Evolutionary conservation across 2,888 invertebrate genomes (phyloP), one percentile per base, ranked within the genome.

Genomic region (Apotomis betuletana): DNA sequence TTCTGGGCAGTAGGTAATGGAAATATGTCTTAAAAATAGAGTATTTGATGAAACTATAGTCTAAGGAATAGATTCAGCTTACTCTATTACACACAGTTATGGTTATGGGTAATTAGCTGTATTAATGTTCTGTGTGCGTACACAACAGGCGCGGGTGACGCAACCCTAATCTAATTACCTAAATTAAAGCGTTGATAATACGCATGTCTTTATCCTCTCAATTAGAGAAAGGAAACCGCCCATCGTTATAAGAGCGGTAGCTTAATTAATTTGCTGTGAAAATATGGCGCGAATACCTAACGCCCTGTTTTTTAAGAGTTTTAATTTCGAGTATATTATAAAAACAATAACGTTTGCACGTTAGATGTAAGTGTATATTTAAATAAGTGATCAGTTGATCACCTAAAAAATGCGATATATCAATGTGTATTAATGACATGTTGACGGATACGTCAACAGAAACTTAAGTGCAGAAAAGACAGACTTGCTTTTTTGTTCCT

Each of bases 141-240:
- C 46, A 55, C 64, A 41, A 27, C 46, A 12, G 8, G n/a, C 46
- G 36, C 6, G 46, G n/a, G 55, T 57, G 64, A 46, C 46, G 27
- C 44, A 41, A 63, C 57, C 69, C 51, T 63, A 54, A 55, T 54
- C 52, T 70, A 70, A 65, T 70, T 64, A 60, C 36, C 27, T 70
- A 59, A 69, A 70, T 70, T 67, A 57, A 67, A 15, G n/a, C 55
- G 38, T 61, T 67, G 44, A 67, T 71, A 71, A 71, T 71, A 67
- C 60, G 52, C 52, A 59, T 65, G 64, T 65, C 52, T 59, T 70
- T 60, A 70, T 70, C 59, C 64, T 59, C 59, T 64, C 59, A 70
- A 60, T 60, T 65, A 46, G 65, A 60, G 65, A 59, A 60, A 70
- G 65, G 64, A 64, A 65, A 64, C 59, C 64, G 27, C 59, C 49